Evolutionary conservation across 1,140 invertebrate species (phyloP).

Genomic region (Tetramorium simillimum): DNA sequence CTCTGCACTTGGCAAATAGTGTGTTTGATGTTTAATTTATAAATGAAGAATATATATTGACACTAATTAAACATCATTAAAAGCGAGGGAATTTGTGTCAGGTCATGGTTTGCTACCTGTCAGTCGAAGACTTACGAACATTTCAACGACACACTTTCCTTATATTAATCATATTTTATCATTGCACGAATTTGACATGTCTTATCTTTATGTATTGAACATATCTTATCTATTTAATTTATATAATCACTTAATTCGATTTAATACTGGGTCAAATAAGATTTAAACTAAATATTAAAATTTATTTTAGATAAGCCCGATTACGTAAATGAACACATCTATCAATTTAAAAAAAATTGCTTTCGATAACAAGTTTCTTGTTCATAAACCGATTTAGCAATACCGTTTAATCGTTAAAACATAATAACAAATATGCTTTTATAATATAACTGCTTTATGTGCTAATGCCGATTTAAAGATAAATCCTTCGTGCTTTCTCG

Average conservation of each 20-base stretch:
- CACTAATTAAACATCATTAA: not conserved
- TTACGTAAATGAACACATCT: not conserved
- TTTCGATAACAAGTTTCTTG: not conserved
- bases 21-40: not conserved
- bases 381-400: not conserved
- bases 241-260: constrained; percentile 29
- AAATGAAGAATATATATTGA: not conserved
- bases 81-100: constrained; percentile 76
- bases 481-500: constrained; percentile 6
- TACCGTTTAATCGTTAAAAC: not conserved
- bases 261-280: constrained; percentile 26
- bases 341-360: not conserved
- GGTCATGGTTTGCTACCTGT: constrained; percentile 76
- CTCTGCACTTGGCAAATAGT: not conserved
- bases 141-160: constrained; percentile 43
- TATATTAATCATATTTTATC: constrained; percentile 35
- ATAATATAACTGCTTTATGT: not conserved
- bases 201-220: constrained; percentile 30
- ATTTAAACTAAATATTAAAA: constrained; percentile 23
- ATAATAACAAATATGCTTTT: constrained; percentile 20
- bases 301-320: not conserved
- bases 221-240: constrained; percentile 46
- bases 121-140: constrained; percentile 14
- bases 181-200: not conserved
- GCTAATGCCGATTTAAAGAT: not conserved